Percentiles rank a stretch among this genome's conserved stretches.
Conservation (phyloP, 2,113 vertebrate genomes). For the Calyptommatus sinebrachiatus region DNA sequence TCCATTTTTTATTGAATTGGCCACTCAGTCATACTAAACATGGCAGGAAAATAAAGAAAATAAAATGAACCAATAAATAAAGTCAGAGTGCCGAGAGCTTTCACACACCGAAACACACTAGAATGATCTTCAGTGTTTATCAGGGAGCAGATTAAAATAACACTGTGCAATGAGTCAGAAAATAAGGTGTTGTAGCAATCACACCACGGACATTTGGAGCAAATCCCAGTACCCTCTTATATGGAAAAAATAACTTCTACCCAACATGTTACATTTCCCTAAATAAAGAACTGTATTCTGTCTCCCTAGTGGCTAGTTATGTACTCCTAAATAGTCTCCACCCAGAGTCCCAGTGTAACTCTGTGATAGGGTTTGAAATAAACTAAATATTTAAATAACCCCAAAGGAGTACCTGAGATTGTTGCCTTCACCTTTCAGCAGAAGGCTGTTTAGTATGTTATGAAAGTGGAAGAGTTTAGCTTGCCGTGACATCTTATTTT, state of each 20-base stretch:
- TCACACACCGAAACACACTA: slow-evolving; percentile 62
- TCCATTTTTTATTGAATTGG: slow-evolving; percentile 70
- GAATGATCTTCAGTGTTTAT: slow-evolving; percentile 68
- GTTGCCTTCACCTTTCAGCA: background rate
- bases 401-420: background rate
- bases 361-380: background rate
- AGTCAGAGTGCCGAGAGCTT: slow-evolving; percentile 55
- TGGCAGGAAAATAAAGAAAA: slow-evolving; percentile 71
- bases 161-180: slow-evolving; percentile 77
- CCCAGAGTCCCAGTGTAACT: background rate
- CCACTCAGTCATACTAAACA: slow-evolving; percentile 74
- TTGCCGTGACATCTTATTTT: slow-evolving; percentile 78
- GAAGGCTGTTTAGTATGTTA: slow-evolving; percentile 58
- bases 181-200: slow-evolving; percentile 76
- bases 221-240: slow-evolving; percentile 66
- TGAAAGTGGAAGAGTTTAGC: slow-evolving; percentile 70
- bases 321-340: background rate
- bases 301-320: slow-evolving; percentile 28
- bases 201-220: slow-evolving; percentile 68
- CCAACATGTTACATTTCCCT: slow-evolving; percentile 2
- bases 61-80: slow-evolving; percentile 69
- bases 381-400: background rate
- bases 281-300: slow-evolving; percentile 31
- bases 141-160: slow-evolving; percentile 70
- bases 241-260: slow-evolving; percentile 41